A percentile compares a stretch with the other conserved stretches of the same genome.
Conservation (phyloP, 1,140 invertebrate species). For the Dufourea novaeangliae region DNA sequence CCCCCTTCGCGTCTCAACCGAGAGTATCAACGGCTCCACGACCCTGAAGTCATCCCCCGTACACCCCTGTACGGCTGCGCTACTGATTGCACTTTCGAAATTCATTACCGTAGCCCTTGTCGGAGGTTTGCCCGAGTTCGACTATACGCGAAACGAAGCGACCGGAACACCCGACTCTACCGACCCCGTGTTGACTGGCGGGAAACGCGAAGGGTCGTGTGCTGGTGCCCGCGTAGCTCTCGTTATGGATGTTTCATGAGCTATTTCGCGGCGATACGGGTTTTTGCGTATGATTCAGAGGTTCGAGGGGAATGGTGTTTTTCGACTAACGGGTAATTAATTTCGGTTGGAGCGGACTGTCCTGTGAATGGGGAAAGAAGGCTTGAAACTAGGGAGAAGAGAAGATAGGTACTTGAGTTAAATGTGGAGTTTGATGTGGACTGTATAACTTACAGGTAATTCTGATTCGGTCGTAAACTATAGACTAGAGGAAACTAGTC, state of each 20-base stretch:
- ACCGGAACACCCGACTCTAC: conserved; percentile 21
- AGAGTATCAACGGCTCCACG: conserved; percentile 45
- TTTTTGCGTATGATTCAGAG: not conserved
- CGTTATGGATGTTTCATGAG: conserved; percentile 37
- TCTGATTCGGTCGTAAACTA: too few species aligned
- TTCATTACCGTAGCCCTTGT: conserved; percentile 76
- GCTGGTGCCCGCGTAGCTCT: conserved; percentile 11
- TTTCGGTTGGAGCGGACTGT: too few species aligned
- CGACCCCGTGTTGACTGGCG: not conserved
- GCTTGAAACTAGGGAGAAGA: too few species aligned
- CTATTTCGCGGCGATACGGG: conserved; percentile 15
- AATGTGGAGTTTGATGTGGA: too few species aligned
- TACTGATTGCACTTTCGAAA: conserved; percentile 80
- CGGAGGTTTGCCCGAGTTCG: conserved; percentile 63
- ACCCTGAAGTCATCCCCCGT: conserved; percentile 47
- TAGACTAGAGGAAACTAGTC: too few species aligned
- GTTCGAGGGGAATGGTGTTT: not conserved
- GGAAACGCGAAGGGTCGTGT: not conserved
- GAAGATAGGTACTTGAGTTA: too few species aligned
- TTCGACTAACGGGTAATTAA: conserved; percentile 22
- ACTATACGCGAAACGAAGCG: too few species aligned
- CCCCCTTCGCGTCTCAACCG: conserved; percentile 32
- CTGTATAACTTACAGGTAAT: too few species aligned
- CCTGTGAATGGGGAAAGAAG: too few species aligned
- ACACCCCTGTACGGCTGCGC: conserved; percentile 27